Base-by-base conservation (phyloP, 2,113 vertebrate genomes). In the Ptychochromis oligacanthus region DNA sequence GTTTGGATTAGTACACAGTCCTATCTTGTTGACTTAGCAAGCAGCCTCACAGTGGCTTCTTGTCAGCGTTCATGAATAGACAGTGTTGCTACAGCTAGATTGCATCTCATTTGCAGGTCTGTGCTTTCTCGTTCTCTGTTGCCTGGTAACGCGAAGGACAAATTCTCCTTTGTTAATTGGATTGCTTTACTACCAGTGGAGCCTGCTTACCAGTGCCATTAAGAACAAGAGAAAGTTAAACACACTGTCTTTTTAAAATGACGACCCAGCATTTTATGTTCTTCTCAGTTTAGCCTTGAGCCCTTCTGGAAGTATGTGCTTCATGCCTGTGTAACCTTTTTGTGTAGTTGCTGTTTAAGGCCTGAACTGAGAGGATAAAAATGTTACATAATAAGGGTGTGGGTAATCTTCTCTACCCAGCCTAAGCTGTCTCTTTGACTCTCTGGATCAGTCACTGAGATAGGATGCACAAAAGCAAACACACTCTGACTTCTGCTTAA, bases 111-210 rank as follows among this genome's bases (percentile, higher is more conserved):
- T 92, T 91, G 87, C 89, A 85, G 91, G 90, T 87, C 89, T 80
- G 84, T 83, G 91, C 88, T 82, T 83, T 88, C 12, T 67, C 87
- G 75, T 83, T 87, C 14, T 67, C 84, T 77, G 93, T 93, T 91
- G 92, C 91, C 76, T 84, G 58, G 92, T 77, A 92, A 92, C 81
- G 4, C 12, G 4, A 88, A 89, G 85, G 81, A 93, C 87, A 93
- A 52, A 85, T 80, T 90, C 83, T 81, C 52, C 85, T 89, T 92
- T 93, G 89, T 93, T 94, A 93, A 94, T 94, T 92, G 91, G 92
- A 94, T 94, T 92, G 60, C 84, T 60, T 75, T 83, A 40, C 83
- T 79, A 84, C 82, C 77, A 79, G 38, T 57, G 58, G 65, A 90
- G 75, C 67, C 77, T 83, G 67, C 84, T 92, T 86, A 76, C 61